phyloP scores from a whole-genome alignment of 2,888 invertebrate species.

The Lasioglossum malachurum region DNA sequence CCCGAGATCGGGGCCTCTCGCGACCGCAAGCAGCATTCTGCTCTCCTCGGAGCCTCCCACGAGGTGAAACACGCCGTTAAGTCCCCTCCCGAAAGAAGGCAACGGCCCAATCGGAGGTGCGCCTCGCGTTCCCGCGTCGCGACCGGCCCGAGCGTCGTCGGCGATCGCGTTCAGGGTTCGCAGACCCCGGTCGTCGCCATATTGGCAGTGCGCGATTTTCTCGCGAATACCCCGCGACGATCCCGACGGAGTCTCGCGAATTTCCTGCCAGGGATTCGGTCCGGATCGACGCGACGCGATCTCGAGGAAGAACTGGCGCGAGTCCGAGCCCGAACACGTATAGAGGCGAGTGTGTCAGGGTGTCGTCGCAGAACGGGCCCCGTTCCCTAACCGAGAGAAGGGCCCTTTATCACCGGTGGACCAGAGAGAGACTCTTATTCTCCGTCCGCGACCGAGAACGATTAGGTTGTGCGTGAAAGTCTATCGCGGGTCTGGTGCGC shows the following conservation, averaged over 20 bases:
- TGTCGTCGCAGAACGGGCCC: neutral
- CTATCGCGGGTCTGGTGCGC: constrained; percentile 13
- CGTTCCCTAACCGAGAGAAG: neutral
- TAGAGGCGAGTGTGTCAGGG: neutral
- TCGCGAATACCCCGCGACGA: constrained; percentile 42
- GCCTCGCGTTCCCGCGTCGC: constrained; percentile 58
- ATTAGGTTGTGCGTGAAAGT: constrained; percentile 23
- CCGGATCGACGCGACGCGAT: neutral
- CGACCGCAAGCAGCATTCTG: constrained; percentile 14
- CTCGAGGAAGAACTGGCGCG: neutral
- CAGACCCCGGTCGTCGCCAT: constrained; percentile 70
- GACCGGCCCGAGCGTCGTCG: constrained; percentile 66
- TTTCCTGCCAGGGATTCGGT: neutral
- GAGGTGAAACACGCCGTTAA: constrained; percentile 35
- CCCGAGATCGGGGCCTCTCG: neutral
- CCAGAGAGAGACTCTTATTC: neutral
- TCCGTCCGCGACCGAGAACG: neutral
- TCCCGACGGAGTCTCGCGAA: neutral
- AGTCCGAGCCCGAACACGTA: neutral
- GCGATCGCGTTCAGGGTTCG: constrained; percentile 66
- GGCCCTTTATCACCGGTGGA: neutral
- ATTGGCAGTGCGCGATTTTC: constrained; percentile 71
- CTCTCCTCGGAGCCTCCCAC: constrained; percentile 45
- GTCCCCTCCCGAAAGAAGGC: constrained; percentile 45
- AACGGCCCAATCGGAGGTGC: constrained; percentile 58